phyloP scores from a whole-genome alignment of 2,113 vertebrate genomes.

The Zapornia atra region DNA sequence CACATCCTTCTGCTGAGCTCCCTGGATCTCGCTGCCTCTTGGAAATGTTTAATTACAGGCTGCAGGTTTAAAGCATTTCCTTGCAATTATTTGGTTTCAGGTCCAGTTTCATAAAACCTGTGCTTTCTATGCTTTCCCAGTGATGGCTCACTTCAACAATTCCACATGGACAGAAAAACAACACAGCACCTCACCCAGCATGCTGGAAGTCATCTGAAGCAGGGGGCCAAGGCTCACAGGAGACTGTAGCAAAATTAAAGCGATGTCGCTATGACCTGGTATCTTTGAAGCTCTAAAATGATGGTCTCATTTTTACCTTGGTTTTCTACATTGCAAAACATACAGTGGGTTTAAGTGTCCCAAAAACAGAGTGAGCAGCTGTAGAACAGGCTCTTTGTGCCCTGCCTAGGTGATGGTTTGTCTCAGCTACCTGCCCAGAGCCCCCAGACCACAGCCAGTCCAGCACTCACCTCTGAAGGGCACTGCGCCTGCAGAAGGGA shows the following conservation, averaged over 20 bases:
- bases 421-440: background rate
- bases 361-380: background rate
- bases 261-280: background rate
- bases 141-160: background rate
- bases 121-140: background rate
- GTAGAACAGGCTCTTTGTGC: background rate
- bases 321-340: background rate
- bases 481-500: background rate
- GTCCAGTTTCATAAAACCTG: background rate
- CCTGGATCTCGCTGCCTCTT: background rate
- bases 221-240: background rate
- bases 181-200: background rate
- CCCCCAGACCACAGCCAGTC: background rate
- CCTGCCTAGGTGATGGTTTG: background rate
- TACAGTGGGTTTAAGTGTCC: accelerated
- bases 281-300: background rate
- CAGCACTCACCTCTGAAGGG: background rate
- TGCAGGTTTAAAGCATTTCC: background rate
- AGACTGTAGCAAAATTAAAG: background rate
- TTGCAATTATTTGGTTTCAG: background rate
- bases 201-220: background rate
- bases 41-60: conserved; percentile 25
- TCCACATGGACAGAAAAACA: background rate
- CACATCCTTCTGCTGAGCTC: conserved; percentile 38
- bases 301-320: background rate